Evolutionary conservation across 2,797 vertebrate genomes (phyloP).

Genomic region (Falco naumanni): DNA sequence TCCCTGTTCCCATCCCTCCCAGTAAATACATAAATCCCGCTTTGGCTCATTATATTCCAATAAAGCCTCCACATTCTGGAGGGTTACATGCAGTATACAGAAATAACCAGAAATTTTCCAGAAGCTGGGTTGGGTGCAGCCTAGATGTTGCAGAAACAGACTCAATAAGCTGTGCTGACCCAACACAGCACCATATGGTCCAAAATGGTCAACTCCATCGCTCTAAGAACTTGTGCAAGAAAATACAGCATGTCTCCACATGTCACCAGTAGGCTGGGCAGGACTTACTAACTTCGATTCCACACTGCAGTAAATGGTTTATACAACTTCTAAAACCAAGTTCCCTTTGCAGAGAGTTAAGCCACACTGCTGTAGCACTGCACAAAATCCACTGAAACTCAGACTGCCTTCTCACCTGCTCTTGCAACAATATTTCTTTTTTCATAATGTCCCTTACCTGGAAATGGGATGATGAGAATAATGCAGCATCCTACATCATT

Average conservation of each 20-base stretch:
- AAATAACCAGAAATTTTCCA: not conserved
- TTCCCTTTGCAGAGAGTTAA: not conserved
- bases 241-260: not conserved
- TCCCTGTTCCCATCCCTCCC: too few species aligned
- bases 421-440: not conserved
- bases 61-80: not conserved
- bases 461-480: not conserved
- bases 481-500: not conserved
- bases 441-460: not conserved
- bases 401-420: not conserved
- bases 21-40: not conserved
- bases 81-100: not conserved
- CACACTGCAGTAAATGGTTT: not conserved
- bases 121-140: not conserved
- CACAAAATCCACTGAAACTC: not conserved
- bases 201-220: not conserved
- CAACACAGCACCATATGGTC: not conserved
- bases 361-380: not conserved
- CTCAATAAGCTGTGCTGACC: not conserved
- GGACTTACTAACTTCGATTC: not conserved
- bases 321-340: not conserved
- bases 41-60: not conserved
- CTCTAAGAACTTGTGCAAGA: not conserved
- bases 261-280: not conserved
- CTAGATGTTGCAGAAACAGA: not conserved